phyloP scores from a whole-genome alignment of 2,888 invertebrate species.

The Agrilus cyanescens region DNA sequence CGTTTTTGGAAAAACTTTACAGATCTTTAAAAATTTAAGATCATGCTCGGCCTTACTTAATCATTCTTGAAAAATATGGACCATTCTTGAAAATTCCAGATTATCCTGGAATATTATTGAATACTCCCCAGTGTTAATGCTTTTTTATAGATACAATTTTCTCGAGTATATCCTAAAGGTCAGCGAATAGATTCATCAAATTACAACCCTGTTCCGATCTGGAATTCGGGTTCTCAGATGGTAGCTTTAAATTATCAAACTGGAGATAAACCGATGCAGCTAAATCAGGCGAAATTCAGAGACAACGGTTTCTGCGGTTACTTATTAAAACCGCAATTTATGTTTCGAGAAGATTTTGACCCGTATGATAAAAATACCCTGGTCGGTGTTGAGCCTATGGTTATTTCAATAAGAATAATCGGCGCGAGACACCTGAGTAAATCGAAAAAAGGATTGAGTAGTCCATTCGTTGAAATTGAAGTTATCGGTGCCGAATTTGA shows the following conservation, averaged over 20 bases:
- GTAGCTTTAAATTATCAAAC: slow-evolving; percentile 97
- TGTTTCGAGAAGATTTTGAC: slow-evolving; percentile 69
- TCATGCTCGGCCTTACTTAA: too few species aligned
- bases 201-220: slow-evolving; percentile 88
- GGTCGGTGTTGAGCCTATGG: slow-evolving; percentile 46
- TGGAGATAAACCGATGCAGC: slow-evolving; percentile 87
- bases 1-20: too few species aligned
- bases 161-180: slow-evolving; percentile 90
- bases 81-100: too few species aligned
- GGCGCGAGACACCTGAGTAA: slow-evolving; percentile 83
- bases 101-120: too few species aligned
- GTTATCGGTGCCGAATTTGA: slow-evolving; percentile 82
- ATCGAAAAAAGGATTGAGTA: slow-evolving; percentile 70
- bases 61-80: too few species aligned
- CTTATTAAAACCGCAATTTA: slow-evolving; percentile 79
- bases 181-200: slow-evolving; percentile 94
- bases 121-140: too few species aligned
- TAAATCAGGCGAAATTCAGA: slow-evolving; percentile 86
- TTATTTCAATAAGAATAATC: slow-evolving; percentile 64
- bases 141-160: slow-evolving; percentile 55
- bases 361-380: slow-evolving; percentile 59
- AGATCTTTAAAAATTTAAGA: too few species aligned
- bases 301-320: slow-evolving; percentile 92
- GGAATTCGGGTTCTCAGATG: slow-evolving; percentile 96
- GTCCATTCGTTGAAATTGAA: slow-evolving; percentile 88